Percentiles rank a stretch among this genome's conserved stretches.
Conservation (phyloP, 1,140 invertebrate species). For the Euwallacea fornicatus region DNA sequence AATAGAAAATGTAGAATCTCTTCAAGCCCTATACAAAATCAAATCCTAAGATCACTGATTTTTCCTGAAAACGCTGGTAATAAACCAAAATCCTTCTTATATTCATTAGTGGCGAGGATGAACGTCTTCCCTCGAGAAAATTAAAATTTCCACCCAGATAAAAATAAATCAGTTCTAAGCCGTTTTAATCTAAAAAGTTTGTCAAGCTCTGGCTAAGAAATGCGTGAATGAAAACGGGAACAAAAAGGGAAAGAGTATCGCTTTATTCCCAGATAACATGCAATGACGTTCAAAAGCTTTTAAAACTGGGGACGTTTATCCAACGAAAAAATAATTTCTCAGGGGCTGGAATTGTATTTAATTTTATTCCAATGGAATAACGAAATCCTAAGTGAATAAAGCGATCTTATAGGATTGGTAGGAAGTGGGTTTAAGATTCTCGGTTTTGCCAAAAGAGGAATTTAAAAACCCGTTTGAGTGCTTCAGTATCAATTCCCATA, state of each 20-base stretch:
- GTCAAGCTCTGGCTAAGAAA: neutral
- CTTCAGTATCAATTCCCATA: no score
- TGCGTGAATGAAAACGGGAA: neutral
- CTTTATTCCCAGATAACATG: neutral
- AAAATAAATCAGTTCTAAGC: neutral
- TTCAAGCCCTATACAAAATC: no score
- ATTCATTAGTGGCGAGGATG: neutral
- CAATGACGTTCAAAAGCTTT: neutral
- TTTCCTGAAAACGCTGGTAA: no score
- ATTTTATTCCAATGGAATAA: neutral
- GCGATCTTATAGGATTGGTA: no score
- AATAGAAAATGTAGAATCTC: no score
- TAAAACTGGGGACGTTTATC: neutral
- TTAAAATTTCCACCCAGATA: conserved; percentile 4
- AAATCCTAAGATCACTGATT: no score
- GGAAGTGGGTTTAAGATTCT: no score
- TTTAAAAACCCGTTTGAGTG: no score
- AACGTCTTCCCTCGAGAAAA: neutral
- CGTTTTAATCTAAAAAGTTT: conserved; percentile 2
- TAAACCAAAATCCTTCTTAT: neutral
- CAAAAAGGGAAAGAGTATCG: neutral
- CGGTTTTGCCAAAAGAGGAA: no score
- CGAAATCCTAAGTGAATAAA: neutral
- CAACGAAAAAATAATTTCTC: neutral
- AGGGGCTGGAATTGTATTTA: neutral